Evolutionary conservation across 2,888 invertebrate genomes (phyloP), one percentile per base, ranked within the genome.

Genomic region (Lymantria monacha): DNA sequence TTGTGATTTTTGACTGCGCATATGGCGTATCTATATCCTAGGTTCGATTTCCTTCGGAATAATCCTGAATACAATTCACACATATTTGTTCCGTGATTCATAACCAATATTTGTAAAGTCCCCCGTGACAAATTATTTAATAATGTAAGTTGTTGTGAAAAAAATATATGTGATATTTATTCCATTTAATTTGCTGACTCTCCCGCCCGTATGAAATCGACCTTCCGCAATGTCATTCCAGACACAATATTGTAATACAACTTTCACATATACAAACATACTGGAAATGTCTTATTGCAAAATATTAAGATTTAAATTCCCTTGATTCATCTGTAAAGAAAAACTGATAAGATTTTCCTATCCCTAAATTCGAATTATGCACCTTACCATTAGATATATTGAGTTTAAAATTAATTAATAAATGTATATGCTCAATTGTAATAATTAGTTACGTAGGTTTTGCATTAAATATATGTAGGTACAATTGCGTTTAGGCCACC

Each of bases 161-260:
- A 22, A 22, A 22, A 22, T 3, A 22, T 22, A 22, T 22, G 5
- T 22, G 22, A 3, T 3, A 22, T 22, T 5, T 22, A 15, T 36
- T 14, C 36, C 30, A 12, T 57, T 49, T 33, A 15, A 52, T 49
- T 15, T 69, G 59, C 53, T 7, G 41, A 49, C 66, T 12, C 12
- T 69, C 63, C 69, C 33, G 44, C 55, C 59, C 59, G 49, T 55
- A 59, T 57, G 53, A 51, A 15, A 11, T 14, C 46, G 61, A 66
- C 71, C 70, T 72, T 61, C 50, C 46, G 31, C 63, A 67, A 69
- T 70, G 70, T 69, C 69, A 55, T 49, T 48, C 51, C 55, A 57
- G 61, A 59, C 61, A 70, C 67, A 72, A 67, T 61, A 59, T 40
- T 44, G 48, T 48, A 57, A 55, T 55, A 56, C 57, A 61, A 69